These are phyloP conservation scores for Falco punctatus DNA, from an alignment of 2,113 vertebrate species.

Conservation along the genomic window DNA sequence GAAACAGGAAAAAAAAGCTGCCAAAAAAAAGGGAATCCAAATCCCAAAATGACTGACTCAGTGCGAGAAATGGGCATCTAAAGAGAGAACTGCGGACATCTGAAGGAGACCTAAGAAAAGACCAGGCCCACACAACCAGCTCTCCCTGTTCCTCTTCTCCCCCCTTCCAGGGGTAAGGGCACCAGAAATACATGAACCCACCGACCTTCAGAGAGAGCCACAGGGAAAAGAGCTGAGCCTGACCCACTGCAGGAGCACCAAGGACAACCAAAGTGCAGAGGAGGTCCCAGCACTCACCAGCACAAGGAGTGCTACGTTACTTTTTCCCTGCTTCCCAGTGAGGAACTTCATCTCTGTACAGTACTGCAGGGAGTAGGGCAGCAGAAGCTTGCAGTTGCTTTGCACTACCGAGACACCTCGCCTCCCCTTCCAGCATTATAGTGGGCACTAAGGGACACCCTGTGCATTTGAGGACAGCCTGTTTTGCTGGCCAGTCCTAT, in stretches of 20 bases:
- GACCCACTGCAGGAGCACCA: not conserved
- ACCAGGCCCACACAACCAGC: not conserved
- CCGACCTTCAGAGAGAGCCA: not conserved
- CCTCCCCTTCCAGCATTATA: not conserved
- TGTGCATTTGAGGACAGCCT: not conserved
- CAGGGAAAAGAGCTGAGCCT: not conserved
- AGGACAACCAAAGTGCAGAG: not conserved
- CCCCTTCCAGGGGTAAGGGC: not conserved
- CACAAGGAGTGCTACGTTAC: not conserved
- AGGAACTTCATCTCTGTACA: not conserved
- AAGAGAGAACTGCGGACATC: constrained; percentile 26
- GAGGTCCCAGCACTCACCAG: not conserved
- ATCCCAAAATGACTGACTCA: constrained; percentile 44
- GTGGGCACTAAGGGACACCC: not conserved
- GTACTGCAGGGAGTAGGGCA: not conserved
- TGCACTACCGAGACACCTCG: not conserved
- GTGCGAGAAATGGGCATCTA: constrained; percentile 21
- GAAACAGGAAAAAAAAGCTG: constrained; percentile 44
- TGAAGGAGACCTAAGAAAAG: constrained; percentile 58
- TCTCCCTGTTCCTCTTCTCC: not conserved
- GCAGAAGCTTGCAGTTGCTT: not conserved
- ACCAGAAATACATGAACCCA: not conserved
- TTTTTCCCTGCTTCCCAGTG: not conserved
- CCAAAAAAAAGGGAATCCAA: constrained; percentile 36
- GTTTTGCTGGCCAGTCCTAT: not conserved